phyloP scores from a whole-genome alignment of 2,797 vertebrate genomes.

The Crocidura indochinensis region DNA sequence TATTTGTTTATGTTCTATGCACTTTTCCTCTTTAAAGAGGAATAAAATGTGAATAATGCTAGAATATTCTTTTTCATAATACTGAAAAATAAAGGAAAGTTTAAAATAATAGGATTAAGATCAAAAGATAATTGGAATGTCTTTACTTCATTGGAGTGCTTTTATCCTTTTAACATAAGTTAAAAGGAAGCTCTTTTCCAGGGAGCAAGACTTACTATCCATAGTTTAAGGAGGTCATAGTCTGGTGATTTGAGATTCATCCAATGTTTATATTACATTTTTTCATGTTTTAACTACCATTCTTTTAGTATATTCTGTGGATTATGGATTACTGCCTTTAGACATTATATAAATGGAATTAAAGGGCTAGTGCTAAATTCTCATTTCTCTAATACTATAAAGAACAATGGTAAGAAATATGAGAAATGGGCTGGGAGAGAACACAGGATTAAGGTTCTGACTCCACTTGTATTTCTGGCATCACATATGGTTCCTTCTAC shows the following conservation, averaged over 20 bases:
- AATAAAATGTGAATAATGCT: conserved; percentile 15
- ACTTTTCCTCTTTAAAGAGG: conserved; percentile 32
- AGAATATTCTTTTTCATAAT: conserved; percentile 56
- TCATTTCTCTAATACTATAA: conserved; percentile 9
- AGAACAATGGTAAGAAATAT: conserved; percentile 42
- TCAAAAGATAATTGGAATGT: conserved; percentile 54
- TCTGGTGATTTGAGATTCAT: neutral
- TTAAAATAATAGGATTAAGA: conserved; percentile 44
- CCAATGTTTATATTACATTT: neutral
- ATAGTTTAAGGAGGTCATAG: neutral
- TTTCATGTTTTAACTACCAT: neutral
- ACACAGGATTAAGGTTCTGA: too few species aligned
- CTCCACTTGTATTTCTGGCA: too few species aligned
- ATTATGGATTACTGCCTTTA: conserved; percentile 77
- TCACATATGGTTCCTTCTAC: too few species aligned
- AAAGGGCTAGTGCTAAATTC: neutral
- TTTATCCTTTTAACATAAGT: neutral
- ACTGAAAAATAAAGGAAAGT: conserved; percentile 5
- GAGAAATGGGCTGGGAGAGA: too few species aligned
- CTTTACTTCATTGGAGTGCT: conserved; percentile 5
- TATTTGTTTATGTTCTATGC: too few species aligned
- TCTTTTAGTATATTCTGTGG: conserved; percentile 49
- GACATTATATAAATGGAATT: conserved; percentile 61
- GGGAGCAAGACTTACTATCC: conserved; percentile 38
- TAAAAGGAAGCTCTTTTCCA: neutral